Evolutionary conservation across 2,797 vertebrate genomes (phyloP), one percentile per base, ranked within the genome.

Genomic region (Sebastes glaucus): DNA sequence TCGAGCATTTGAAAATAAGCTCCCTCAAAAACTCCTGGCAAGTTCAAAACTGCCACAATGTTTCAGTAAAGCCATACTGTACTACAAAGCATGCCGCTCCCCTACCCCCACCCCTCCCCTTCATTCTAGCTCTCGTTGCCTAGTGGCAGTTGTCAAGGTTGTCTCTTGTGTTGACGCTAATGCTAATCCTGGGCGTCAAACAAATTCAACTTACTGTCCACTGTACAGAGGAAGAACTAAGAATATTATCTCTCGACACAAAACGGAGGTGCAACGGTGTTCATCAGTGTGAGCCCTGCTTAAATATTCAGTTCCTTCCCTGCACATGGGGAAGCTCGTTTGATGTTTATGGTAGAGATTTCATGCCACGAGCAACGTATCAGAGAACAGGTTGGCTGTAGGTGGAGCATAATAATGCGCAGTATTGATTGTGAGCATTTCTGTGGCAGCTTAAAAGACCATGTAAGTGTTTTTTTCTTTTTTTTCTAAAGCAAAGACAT

Each of bases 131-230:
- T 88, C 66, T 66, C 46, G 10, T 76, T 71, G 82, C 83, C 38
- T 75, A 28, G 57, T 82, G 72, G 87, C 84, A 70, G 79, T 87
- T 92, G 88, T 88, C 82, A 76, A 85, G 84, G 83, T 87, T 93
- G 87, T 93, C 88, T 89, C 56, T 65, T 30, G 55, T 77, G 77
- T 61, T 95, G 92, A 93, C 92, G 71, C 73, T 93, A 94, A 95
- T 93, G 82, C 92, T 93, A 93, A 94, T 94, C 91, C 92, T 42
- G 33, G 56, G 77, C 72, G 76, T 90, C 91, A 94, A 83, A 87
- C 72, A 60, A 77, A 90, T 89, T 93, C 89, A 90, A 89, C 90
- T 93, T 91, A 82, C 77, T 87, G 88, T 92, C 88, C 93, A 89
- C 87, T 87, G 83, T 83, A 88, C 88, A 89, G 83, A 83, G 71